Conservation (phyloP, 2,113 vertebrate genomes). For the Todiramphus saurophagus region DNA sequence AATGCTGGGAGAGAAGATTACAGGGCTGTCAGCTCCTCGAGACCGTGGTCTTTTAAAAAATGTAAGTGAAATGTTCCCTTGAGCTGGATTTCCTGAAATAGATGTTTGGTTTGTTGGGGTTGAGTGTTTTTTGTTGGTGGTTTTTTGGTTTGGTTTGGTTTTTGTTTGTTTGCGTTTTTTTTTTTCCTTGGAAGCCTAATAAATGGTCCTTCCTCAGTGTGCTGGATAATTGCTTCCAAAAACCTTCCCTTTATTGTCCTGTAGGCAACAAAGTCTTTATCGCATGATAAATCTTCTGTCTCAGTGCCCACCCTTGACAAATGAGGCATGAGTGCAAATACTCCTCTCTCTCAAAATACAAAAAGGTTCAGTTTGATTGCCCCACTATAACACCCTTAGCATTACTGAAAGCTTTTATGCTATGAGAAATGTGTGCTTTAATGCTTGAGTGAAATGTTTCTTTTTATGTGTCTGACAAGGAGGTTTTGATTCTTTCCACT, state of each 20-base stretch:
- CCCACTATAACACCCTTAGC: not conserved
- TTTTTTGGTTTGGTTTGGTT: too few relatives aligned
- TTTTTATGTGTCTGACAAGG: not conserved
- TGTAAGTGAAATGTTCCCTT: not conserved
- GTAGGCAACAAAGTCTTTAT: conserved; percentile 69
- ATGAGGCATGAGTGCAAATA: conserved; percentile 25
- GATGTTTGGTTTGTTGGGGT: not conserved
- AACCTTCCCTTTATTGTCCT: conserved; percentile 42
- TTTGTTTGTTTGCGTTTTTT: not conserved
- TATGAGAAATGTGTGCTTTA: not conserved
- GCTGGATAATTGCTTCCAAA: conserved; percentile 44
- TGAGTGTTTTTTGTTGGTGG: not conserved
- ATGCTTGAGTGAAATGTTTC: not conserved
- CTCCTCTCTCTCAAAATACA: not conserved
- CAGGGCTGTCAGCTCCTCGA: not conserved
- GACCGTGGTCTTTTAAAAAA: not conserved
- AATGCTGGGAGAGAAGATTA: not conserved
- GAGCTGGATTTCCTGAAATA: conserved; percentile 27
- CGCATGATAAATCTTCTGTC: conserved; percentile 53
- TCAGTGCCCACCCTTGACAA: not conserved
- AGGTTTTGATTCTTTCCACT: not conserved
- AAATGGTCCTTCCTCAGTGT: not conserved
- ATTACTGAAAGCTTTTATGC: not conserved
- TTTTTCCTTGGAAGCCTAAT: not conserved
- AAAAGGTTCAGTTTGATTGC: not conserved